A percentile compares a stretch with the other conserved stretches of the same genome.
phyloP scores from a whole-genome alignment of 2,888 invertebrate genomes.

The Ommatoiulus sabulosus region DNA sequence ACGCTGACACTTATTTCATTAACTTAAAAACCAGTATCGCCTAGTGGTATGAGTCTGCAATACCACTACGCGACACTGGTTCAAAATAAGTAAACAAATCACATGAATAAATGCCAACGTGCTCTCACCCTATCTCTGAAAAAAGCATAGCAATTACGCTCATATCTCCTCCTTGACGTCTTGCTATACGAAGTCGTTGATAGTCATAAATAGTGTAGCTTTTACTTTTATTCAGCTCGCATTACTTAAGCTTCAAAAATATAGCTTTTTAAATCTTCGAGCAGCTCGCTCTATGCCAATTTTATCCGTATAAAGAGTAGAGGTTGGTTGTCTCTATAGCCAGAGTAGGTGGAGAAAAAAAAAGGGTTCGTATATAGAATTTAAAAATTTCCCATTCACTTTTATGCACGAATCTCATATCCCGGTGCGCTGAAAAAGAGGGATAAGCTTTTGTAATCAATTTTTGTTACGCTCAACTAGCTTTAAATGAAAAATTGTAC shows the following conservation, averaged over 20 bases:
- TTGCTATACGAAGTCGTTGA: not conserved
- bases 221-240: not conserved
- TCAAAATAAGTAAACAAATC: too few relatives aligned
- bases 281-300: not conserved
- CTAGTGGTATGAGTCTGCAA: too few relatives aligned
- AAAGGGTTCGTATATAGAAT: not conserved
- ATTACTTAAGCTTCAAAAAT: not conserved
- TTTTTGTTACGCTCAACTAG: slow-evolving; percentile 46
- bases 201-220: not conserved
- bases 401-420: slow-evolving; percentile 6
- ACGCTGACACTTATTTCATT: too few relatives aligned
- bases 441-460: slow-evolving; percentile 48
- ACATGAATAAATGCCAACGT: too few relatives aligned
- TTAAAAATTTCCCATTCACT: not conserved
- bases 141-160: too few relatives aligned
- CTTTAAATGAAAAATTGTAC: slow-evolving; percentile 37
- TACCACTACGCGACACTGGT: too few relatives aligned
- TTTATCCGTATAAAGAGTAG: not conserved
- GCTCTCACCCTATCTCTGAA: too few relatives aligned
- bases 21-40: too few relatives aligned
- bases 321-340: not conserved
- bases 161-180: not conserved
- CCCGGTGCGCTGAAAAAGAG: not conserved
- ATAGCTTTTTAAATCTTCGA: not conserved
- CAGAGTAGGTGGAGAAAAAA: not conserved